phyloP scores from a whole-genome alignment of 1,140 invertebrate genomes.

The Hyphantria cunea region DNA sequence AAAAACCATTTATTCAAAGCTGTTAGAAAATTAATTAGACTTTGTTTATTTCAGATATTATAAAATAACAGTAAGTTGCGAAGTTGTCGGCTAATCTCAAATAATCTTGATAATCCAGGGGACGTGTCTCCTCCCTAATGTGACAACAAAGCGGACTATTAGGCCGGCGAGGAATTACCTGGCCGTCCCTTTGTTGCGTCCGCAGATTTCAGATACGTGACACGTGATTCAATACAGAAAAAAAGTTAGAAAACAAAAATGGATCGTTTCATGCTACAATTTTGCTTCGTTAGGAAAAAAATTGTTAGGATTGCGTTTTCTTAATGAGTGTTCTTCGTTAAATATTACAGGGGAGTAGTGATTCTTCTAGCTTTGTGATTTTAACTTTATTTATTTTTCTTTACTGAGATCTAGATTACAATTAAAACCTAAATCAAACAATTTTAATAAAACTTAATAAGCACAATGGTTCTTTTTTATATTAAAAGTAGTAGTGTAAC shows the following conservation, averaged over 20 bases:
- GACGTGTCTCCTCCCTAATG: conserved; percentile 27
- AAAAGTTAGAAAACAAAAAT: conserved; percentile 8
- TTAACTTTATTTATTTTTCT: too few species aligned
- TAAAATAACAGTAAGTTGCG: conserved; percentile 25
- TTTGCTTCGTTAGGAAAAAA: not conserved
- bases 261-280: not conserved
- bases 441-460: too few species aligned
- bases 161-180: conserved; percentile 21
- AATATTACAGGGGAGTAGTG: too few species aligned
- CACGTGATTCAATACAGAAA: conserved; percentile 14
- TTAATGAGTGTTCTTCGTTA: too few species aligned
- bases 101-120: conserved; percentile 33
- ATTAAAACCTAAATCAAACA: too few species aligned
- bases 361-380: too few species aligned
- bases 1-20: conserved; percentile 24
- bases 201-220: conserved; percentile 23
- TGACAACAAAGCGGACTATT: conserved; percentile 33
- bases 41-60: conserved; percentile 25
- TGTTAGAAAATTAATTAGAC: conserved; percentile 25
- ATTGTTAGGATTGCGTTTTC: too few species aligned
- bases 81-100: conserved; percentile 22
- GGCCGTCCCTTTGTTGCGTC: conserved; percentile 20
- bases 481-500: too few species aligned
- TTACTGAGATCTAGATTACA: too few species aligned
- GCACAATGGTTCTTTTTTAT: too few species aligned